Base-by-base conservation (phyloP, 2,113 vertebrate species). In the Amblyopsis rosae region DNA sequence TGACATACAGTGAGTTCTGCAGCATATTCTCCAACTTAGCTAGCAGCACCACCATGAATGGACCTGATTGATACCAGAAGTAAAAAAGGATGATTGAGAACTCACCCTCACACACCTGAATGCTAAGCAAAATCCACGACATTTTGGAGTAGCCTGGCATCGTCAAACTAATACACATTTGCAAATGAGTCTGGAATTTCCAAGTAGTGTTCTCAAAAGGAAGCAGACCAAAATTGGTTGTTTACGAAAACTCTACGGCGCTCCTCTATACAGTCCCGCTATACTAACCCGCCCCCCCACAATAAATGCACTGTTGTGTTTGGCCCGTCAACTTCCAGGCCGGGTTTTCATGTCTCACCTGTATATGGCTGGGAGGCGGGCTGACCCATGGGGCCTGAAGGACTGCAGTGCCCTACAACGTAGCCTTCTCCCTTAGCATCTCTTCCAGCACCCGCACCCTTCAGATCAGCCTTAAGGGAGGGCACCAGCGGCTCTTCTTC, bases 1-100 rank as follows among this genome's bases (percentile, higher is more conserved):
- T 99, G 77, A 98, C 96, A 6, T 99, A 98, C 16, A 98, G 91
- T 0, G 97, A 99, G 91, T 99, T 99, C 81, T 98, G 96, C 80
- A 94, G 91, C 96, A 98, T 98, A 91, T 95, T 97, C 93, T 99
- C 97, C 90, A 99, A 93, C 91, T 98, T 98, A 86, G 93, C 85
- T 9, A 99, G 95, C 55, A 99, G 92, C 82, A 95, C 95, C 1
- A 93, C 90, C 83, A 98, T 91, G 55, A 98, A 97, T 5, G 97
- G 96, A 73, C 97, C 97, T 99, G 91, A 41, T 41, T 41, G 35
- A 41, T 6, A 41, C 35, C 35, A 41, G 0, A 41, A 41, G 26
- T 26, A 26, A 26, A 26, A 26, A 26, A 26, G 26, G 26, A 26
- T 26, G 26, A 26, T 1, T 26, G 26, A 26, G 26, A 26, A 26